Conservation (phyloP, 2,797 vertebrate genomes). For the Avahi laniger region DNA sequence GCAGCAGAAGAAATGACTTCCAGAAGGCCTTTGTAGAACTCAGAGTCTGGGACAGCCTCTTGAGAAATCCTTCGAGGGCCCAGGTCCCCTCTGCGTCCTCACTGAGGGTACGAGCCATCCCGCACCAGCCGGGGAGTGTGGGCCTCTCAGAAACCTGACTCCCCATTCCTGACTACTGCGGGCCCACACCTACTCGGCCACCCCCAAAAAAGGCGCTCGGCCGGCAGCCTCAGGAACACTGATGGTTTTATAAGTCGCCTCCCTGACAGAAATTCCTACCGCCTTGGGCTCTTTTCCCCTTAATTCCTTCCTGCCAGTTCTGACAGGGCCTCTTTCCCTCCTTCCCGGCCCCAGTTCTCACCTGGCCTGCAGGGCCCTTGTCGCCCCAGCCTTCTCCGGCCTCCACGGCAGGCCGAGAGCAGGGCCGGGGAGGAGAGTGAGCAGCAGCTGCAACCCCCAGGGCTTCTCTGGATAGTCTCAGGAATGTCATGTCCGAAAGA, state of each 20-base stretch:
- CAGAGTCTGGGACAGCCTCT: neutral
- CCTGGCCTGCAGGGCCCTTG: neutral
- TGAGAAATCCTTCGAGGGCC: neutral
- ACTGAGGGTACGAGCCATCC: neutral
- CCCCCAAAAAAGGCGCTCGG: neutral
- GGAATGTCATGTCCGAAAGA: constrained; percentile 66
- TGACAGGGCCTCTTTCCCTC: neutral
- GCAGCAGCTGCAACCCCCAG: constrained; percentile 49
- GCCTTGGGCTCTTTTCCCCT: neutral
- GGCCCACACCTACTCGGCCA: neutral
- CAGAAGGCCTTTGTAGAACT: constrained; percentile 1
- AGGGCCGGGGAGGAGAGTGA: neutral
- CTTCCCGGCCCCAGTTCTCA: neutral
- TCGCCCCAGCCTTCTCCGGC: neutral
- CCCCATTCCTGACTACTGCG: neutral
- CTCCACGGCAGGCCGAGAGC: neutral
- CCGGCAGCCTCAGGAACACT: neutral
- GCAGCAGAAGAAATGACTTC: constrained; percentile 8
- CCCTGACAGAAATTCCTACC: neutral
- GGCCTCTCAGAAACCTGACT: neutral
- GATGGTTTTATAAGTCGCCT: neutral
- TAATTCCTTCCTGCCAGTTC: neutral
- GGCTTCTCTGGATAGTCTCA: constrained; percentile 54
- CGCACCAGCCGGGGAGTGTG: neutral
- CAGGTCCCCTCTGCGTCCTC: neutral